Evolutionary conservation across 2,888 invertebrate genomes (phyloP).

Genomic region (Drosophila peninsularis): DNA sequence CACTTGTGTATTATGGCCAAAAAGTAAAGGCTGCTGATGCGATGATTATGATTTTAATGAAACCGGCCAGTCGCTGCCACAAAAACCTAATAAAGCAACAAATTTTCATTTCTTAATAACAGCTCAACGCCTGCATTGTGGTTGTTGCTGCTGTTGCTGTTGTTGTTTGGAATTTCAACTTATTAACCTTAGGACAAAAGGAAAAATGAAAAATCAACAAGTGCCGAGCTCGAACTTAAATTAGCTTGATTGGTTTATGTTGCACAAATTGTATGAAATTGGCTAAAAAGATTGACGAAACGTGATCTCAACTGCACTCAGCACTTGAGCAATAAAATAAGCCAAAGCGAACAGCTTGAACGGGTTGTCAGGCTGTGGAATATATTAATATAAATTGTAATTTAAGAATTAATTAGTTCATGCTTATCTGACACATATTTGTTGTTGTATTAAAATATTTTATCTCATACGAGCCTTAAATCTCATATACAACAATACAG

Average conservation of each 20-base stretch:
- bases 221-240: slow-evolving; percentile 28
- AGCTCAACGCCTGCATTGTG: slow-evolving; percentile 18
- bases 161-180: slow-evolving; percentile 59
- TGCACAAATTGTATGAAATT: slow-evolving; percentile 31
- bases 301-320: slow-evolving; percentile 17
- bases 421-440: background rate
- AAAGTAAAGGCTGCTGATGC: slow-evolving; percentile 54
- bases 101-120: slow-evolving; percentile 80
- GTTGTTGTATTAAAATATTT: background rate
- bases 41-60: slow-evolving; percentile 53
- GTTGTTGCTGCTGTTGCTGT: slow-evolving; percentile 18
- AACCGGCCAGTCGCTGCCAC: slow-evolving; percentile 20
- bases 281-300: slow-evolving; percentile 3
- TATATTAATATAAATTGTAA: background rate
- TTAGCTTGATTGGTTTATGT: slow-evolving; percentile 42
- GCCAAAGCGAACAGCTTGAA: background rate
- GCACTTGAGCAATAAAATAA: slow-evolving; percentile 10
- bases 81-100: slow-evolving; percentile 75
- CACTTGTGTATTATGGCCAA: slow-evolving; percentile 48
- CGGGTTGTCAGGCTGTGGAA: background rate
- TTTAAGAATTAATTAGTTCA: background rate
- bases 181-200: slow-evolving; percentile 59
- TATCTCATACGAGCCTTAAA: background rate
- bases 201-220: slow-evolving; percentile 58
- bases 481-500: background rate